Evolutionary conservation across 2,113 vertebrate species (phyloP), one percentile per base, ranked within the genome.

Genomic region (Zosterops lateralis): DNA sequence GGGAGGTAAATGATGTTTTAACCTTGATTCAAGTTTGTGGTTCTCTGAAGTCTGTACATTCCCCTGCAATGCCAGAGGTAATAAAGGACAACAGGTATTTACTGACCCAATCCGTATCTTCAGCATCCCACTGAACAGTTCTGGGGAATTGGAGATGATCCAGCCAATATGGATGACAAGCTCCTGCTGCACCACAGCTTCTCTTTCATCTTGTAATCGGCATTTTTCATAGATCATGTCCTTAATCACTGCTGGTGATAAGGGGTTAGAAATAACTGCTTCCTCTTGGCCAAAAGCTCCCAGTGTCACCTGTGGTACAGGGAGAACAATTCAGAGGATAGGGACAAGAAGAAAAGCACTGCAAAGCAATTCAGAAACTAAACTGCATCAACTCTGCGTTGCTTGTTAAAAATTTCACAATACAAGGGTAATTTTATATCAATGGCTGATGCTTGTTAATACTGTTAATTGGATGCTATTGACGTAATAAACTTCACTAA

Each of bases 151-250:
- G 79, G 99, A 99, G 98, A 99, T 99, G 94, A 99, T 99, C 99
- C 99, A 99, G 89, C 99, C 99, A 61, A 99, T 98, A 29, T 99
- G 99, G 95, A 99, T 99, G 97, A 99, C 99, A 78, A 99, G 98
- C 64, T 99, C 99, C 94, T 99, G 99, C 95, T 99, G 99, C 67
- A 99, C 97, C 73, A 99, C 99, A 0, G 99, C 99, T 95, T 99
- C 99, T 31, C 98, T 97, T 96, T 99, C 98, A 31, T 98, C 99
- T 3, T 98, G 97, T 14, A 98, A 97, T 44, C 96, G 97, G 95
- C 99, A 99, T 95, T 98, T 99, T 88, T 98, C 98, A 96, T 99
- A 99, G 95, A 99, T 98, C 72, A 99, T 99, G 95, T 98, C 98
- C 96, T 99, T 99, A 97, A 99, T 99, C 89, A 99, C 98, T 66